Conservation (phyloP, 2,888 invertebrate species). For the Cataglyphis altisquamis region DNA sequence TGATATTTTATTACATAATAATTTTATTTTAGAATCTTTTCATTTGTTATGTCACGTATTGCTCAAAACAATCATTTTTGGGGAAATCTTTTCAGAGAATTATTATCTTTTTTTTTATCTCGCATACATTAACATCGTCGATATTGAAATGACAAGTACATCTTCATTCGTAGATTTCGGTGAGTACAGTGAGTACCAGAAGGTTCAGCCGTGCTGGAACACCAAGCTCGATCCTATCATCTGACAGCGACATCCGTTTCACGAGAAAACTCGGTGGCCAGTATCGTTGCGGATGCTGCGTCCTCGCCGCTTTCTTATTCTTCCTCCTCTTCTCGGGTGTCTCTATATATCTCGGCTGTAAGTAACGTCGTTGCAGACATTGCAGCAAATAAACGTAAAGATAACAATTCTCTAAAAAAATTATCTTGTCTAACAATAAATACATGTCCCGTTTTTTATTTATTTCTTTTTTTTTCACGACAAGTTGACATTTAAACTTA, state of each 20-base stretch:
- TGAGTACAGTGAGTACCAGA: slow-evolving; percentile 86
- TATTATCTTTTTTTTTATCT: neutral
- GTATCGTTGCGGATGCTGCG: slow-evolving; percentile 95
- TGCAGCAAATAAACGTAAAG: neutral
- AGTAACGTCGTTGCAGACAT: slow-evolving; percentile 83
- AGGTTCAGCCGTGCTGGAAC: slow-evolving; percentile 87
- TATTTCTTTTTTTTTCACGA: neutral
- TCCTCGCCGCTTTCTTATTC: slow-evolving; percentile 93
- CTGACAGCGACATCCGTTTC: slow-evolving; percentile 96
- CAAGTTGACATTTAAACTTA: neutral
- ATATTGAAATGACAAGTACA: neutral
- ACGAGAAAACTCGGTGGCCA: slow-evolving; percentile 94
- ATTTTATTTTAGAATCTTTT: neutral
- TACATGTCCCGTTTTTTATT: neutral
- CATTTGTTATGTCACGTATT: neutral
- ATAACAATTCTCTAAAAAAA: neutral
- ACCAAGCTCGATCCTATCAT: slow-evolving; percentile 94
- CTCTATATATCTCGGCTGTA: slow-evolving; percentile 90
- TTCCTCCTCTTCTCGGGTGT: slow-evolving; percentile 91
- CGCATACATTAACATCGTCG: neutral
- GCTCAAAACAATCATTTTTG: neutral
- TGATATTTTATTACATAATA: neutral
- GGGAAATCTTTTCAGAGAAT: neutral
- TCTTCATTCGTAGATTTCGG: slow-evolving; percentile 87
- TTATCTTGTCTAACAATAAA: neutral